Base-by-base conservation (phyloP, 2,888 invertebrate genomes). In the Drosophila pseudotakahashii region DNA sequence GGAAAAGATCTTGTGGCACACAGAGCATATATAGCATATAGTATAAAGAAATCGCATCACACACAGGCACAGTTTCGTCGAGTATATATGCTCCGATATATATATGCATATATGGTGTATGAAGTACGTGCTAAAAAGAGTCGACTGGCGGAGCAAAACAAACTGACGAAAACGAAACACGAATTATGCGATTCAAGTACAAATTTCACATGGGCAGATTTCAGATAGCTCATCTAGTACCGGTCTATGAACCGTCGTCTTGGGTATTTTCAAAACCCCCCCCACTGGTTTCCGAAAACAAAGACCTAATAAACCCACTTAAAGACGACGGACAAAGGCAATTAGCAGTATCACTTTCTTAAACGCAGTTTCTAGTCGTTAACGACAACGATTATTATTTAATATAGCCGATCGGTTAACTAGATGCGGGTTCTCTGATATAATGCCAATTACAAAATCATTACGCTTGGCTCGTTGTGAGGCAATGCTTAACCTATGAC, bases 401-500 rank as follows among this genome's bases (percentile, higher is more conserved):
- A 45, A 47, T 23, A 51, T 51, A 59, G 51, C 10, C 5, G 42
- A 63, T 51, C 42, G 16, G 16, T 5, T 16, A 62, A 26, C 37
- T 50, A 50, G 19, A 51, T 37, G 52, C 52, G 34, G 37, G 52
- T 66, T 66, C 66, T 66, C 66, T 66, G 66, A 60, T 70, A 72
- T 55, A 72, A 72, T 71, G 45, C 45, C 62, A 72, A 71, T 72
- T 71, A 47, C 70, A 71, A 71, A 71, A 71, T 45, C 72, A 71
- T 71, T 61, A 55, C 61, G 70, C 61, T 59, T 44, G 42, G 59
- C 59, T 47, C 39, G 44, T 11, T 36, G 52, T 72, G 71, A 57
- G 73, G 73, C 63, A 71, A 71, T 52, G 66, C 72, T 61, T 72
- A 70, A 72, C 67, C 68, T 67, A 70, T 81, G 85, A 62, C 88